Evolutionary conservation across 2,113 vertebrate species (phyloP).

Genomic region (Notiomystis cincta): DNA sequence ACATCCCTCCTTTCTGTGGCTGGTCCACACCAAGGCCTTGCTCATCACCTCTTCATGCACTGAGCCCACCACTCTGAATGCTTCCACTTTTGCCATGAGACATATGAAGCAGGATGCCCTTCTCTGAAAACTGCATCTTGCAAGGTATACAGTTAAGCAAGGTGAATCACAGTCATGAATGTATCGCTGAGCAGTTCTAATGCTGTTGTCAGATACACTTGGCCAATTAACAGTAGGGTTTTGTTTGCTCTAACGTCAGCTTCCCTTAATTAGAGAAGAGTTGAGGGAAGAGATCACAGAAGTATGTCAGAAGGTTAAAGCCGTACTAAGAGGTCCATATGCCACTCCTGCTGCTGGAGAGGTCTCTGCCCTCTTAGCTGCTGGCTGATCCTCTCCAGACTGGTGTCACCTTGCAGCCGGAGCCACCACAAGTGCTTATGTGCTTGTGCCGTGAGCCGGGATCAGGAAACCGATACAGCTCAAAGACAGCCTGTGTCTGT

Average conservation of each 20-base stretch:
- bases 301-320: not conserved
- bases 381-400: not conserved
- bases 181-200: not conserved
- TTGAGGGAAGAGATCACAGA: not conserved
- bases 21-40: not conserved
- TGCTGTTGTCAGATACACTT: not conserved
- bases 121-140: not conserved
- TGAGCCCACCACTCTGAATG: not conserved
- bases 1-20: not conserved
- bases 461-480: not conserved
- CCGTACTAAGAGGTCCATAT: not conserved
- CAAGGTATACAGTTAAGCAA: not conserved
- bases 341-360: not conserved
- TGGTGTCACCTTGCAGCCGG: not conserved
- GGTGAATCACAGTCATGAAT: not conserved
- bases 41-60: fast-evolving
- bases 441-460: fast-evolving
- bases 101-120: not conserved
- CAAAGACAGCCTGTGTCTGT: not conserved
- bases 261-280: slow-evolving; percentile 5
- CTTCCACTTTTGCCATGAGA: not conserved
- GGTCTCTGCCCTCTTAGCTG: not conserved
- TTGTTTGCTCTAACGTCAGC: not conserved
- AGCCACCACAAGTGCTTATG: not conserved
- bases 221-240: not conserved